Evolutionary conservation across 2,888 invertebrate genomes (phyloP).

Genomic region (Amphimallon solstitiale): DNA sequence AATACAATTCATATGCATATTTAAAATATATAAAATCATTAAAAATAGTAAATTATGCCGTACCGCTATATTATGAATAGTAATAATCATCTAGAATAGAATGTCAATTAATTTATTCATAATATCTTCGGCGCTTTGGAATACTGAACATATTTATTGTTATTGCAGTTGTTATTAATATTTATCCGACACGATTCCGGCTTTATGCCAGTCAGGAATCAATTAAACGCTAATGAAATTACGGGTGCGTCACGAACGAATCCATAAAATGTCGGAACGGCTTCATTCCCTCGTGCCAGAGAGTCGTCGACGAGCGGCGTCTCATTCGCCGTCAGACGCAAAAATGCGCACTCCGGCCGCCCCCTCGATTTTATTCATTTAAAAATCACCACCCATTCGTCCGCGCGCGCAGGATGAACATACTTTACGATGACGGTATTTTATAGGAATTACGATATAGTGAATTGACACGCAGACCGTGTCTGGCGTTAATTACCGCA

Average conservation of each 20-base stretch:
- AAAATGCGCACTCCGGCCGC: conserved; percentile 23
- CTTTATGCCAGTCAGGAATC: conserved; percentile 7
- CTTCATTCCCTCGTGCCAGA: conserved; percentile 31
- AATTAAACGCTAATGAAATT: conserved; percentile 36
- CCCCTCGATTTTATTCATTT: conserved; percentile 25
- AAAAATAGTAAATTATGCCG: no score
- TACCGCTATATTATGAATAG: no score
- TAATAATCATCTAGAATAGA: no score
- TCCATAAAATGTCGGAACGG: conserved; percentile 32
- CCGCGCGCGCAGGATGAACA: conserved; percentile 1
- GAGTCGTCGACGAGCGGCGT: no score
- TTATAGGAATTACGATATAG: conserved; percentile 55
- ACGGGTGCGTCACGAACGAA: conserved; percentile 24
- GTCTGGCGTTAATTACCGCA: conserved; percentile 56
- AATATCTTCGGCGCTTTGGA: neutral
- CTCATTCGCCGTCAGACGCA: conserved; percentile 11
- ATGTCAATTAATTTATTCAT: no score
- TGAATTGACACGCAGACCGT: conserved; percentile 57
- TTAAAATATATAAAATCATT: no score
- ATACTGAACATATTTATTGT: neutral
- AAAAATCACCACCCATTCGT: conserved; percentile 36
- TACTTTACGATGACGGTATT: conserved; percentile 21
- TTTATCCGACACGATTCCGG: conserved; percentile 18
- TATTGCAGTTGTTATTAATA: conserved; percentile 13
- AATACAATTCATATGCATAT: no score